Base-by-base conservation (phyloP, 2,888 invertebrate genomes). In the Xanthia togata region DNA sequence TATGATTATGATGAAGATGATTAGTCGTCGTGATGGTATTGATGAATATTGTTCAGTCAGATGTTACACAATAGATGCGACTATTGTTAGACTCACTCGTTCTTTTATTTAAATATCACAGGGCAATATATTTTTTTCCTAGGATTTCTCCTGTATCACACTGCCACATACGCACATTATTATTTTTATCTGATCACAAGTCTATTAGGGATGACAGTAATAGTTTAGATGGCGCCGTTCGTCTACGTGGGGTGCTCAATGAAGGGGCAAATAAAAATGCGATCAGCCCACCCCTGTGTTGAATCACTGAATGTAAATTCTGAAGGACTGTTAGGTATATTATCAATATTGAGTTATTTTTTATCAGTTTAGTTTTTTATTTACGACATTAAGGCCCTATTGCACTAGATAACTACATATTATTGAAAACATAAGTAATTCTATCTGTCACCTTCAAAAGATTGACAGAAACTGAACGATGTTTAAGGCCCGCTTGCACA, bases 201-300 rank as follows among this genome's bases (percentile, higher is more conserved):
- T 76, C 35, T 70, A 55, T 60, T 57, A 57, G 11, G 59, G 73
- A 60, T 60, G 73, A 69, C 55, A 41, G 70, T 77, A 63, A 57
- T 47, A 70, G 31, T 38, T 76, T 31, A 47, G 41, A 47, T 73
- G 80, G 84, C 88, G 85, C 81, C 81, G 77, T 44, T 9, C n/a
- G 78, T 83, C 82, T 84, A 64, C 78, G 76, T 78, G 38, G 86
- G 85, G 87, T 79, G 80, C 62, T 79, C 57, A 68, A 64, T 79
- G 75, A 65, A 53, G 79, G 79, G 76, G 64, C 76, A 78, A 78
- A 82, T 87, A 78, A 70, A 69, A 69, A 79, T 70, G 14, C 44
- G 71, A 70, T 75, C 67, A 57, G 47, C 44, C 44, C 63, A 65
- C 47, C 78, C 78, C 44, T 71, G 60, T 26, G 55, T 62, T 73